phyloP scores from a whole-genome alignment of 2,113 vertebrate genomes.

The Perca flavescens region DNA sequence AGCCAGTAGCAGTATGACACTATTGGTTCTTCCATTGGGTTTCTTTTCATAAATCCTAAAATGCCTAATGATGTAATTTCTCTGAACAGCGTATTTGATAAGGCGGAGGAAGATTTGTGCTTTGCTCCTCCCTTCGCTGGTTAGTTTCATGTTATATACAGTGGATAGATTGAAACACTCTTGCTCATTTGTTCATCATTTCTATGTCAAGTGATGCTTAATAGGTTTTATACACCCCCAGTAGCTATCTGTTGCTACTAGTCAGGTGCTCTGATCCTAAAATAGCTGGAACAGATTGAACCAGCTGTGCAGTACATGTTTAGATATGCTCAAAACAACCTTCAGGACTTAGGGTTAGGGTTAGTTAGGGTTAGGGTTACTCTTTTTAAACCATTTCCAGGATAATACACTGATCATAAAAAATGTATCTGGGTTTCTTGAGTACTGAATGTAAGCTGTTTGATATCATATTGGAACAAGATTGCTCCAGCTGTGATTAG shows the following conservation, averaged over 20 bases:
- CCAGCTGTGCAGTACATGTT: conserved; percentile 34
- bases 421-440: conserved; percentile 26
- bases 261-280: conserved; percentile 22
- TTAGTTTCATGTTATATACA: conserved; percentile 30
- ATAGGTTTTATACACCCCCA: conserved; percentile 18
- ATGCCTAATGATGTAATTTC: conserved; percentile 3
- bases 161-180: conserved; percentile 27
- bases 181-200: conserved; percentile 20
- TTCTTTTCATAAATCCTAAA: conserved; percentile 31
- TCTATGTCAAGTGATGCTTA: conserved; percentile 22
- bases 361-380: no score
- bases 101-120: not conserved
- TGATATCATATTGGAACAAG: conserved; percentile 48
- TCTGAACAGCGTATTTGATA: conserved; percentile 41
- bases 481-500: conserved; percentile 64
- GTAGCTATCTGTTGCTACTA: conserved; percentile 20
- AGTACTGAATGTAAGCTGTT: conserved; percentile 30
- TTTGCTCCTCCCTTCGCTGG: conserved; percentile 22
- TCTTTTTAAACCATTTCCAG: conserved; percentile 17
- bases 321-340: conserved; percentile 26
- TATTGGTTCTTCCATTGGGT: conserved; percentile 1
- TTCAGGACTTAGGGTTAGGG: no score
- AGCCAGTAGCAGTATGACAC: conserved; percentile 30
- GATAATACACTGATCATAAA: conserved; percentile 16
- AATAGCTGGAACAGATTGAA: conserved; percentile 39